phyloP scores from a whole-genome alignment of 2,113 vertebrate genomes.

The Natator depressus region DNA sequence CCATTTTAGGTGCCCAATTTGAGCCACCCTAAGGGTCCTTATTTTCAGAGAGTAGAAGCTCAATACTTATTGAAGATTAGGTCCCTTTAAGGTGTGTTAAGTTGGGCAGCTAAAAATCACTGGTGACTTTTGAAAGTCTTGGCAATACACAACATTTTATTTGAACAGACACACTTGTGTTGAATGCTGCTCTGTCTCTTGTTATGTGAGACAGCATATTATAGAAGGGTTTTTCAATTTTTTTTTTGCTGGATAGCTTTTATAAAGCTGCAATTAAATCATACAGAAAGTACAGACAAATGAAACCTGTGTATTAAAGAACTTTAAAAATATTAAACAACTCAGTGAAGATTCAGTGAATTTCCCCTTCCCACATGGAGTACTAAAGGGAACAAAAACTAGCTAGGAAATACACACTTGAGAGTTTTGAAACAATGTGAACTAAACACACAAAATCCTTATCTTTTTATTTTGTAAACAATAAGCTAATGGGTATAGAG shows the following conservation, averaged over 20 bases:
- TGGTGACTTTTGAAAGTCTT: not conserved
- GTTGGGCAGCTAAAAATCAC: not conserved
- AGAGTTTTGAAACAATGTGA: not conserved
- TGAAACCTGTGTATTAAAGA: not conserved
- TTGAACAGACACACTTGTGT: not conserved
- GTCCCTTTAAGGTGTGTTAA: not conserved
- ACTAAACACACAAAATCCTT: not conserved
- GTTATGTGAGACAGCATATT: not conserved
- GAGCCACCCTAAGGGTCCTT: not conserved
- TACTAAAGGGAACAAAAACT: not conserved
- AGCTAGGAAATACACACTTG: not conserved
- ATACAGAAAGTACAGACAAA: not conserved
- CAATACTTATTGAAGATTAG: not conserved
- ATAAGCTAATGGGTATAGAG: not conserved
- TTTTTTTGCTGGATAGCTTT: not conserved
- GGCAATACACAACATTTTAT: not conserved
- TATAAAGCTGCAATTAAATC: not conserved
- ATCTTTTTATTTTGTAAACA: not conserved
- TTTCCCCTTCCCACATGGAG: not conserved
- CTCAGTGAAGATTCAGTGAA: not conserved
- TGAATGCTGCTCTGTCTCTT: not conserved
- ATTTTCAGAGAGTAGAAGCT: not conserved
- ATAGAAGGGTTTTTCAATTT: accelerated
- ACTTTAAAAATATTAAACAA: not conserved
- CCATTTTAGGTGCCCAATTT: not conserved